Percentiles rank a stretch among this genome's conserved stretches.
Evolutionary conservation across 35 echinoderm and acorn worm genomes (phyloP).

Genomic region (Ptychodera flava): DNA sequence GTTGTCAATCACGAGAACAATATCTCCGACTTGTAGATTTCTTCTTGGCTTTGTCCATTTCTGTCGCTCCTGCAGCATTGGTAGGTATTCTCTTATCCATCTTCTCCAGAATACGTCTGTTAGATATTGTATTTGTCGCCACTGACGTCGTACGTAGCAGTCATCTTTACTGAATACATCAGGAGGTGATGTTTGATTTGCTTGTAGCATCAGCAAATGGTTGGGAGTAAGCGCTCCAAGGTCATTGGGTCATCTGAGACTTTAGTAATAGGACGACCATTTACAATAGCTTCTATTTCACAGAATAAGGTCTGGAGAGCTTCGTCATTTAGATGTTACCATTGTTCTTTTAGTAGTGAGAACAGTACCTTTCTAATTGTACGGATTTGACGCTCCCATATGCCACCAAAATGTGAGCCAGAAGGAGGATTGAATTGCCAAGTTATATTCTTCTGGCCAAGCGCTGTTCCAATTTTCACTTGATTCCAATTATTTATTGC

Average conservation of each 20-base stretch:
- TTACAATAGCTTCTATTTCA: conserved; percentile 11
- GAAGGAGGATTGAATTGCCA: conserved; percentile 24
- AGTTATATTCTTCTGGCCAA: conserved; percentile 10
- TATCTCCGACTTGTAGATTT: conserved; percentile 33
- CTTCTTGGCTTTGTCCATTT: conserved; percentile 18
- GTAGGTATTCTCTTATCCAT: conserved; percentile 34
- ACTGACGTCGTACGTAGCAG: background rate
- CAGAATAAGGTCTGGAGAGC: background rate
- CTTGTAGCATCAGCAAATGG: background rate
- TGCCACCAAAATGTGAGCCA: conserved; percentile 5
- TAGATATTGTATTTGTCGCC: conserved; percentile 53
- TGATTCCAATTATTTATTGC: background rate
- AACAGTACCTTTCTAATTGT: conserved; percentile 8
- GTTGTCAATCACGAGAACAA: conserved; percentile 48
- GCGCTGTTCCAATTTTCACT: background rate
- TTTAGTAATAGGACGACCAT: conserved; percentile 7
- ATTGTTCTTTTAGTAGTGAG: background rate
- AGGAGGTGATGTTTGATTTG: background rate
- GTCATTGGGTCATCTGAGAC: background rate
- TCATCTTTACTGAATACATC: background rate
- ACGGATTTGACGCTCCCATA: conserved; percentile 12
- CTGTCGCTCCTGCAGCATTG: conserved; percentile 36
- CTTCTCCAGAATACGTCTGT: conserved; percentile 48
- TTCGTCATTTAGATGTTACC: background rate
- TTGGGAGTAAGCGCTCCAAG: background rate